phyloP scores from a whole-genome alignment of 2,888 invertebrate species.

The Beris chalybata region DNA sequence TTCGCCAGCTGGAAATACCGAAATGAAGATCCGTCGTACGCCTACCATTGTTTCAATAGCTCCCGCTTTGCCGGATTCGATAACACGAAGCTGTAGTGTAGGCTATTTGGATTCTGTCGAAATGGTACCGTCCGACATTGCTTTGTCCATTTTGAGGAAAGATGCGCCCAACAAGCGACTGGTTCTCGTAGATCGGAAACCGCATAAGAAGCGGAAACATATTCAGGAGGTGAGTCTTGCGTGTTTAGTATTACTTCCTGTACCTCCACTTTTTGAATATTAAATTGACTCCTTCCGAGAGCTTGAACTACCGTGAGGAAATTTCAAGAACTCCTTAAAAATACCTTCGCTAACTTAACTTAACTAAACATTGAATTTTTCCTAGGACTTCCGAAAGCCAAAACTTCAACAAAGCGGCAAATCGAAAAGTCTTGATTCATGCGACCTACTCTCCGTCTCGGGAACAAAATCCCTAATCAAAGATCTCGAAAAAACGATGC shows the following conservation, averaged over 20 bases:
- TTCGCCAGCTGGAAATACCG: constrained; percentile 45
- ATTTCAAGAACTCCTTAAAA: too few species aligned
- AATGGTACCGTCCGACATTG: constrained; percentile 73
- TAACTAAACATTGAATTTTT: too few species aligned
- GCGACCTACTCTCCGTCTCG: constrained; percentile 66
- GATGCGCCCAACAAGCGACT: constrained; percentile 74
- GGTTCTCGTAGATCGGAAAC: constrained; percentile 72
- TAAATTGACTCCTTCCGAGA: not conserved
- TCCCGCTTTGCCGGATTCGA: constrained; percentile 66
- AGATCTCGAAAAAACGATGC: constrained; percentile 47
- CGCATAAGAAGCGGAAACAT: constrained; percentile 56
- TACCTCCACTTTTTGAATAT: not conserved
- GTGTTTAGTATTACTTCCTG: not conserved
- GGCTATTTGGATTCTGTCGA: constrained; percentile 85
- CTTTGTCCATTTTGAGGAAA: constrained; percentile 69
- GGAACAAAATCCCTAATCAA: constrained; percentile 44
- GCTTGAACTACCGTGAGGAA: too few species aligned
- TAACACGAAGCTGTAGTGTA: constrained; percentile 84
- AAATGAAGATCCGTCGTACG: constrained; percentile 54
- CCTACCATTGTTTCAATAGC: constrained; percentile 70
- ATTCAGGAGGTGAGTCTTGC: constrained; percentile 44
- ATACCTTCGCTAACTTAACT: too few species aligned
- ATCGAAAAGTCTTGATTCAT: constrained; percentile 83
- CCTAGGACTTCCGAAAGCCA: constrained; percentile 49
- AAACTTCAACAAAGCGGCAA: constrained; percentile 54